Evolutionary conservation across 2,888 invertebrate species (phyloP).

Genomic region (Trissolcus brochymenae): DNA sequence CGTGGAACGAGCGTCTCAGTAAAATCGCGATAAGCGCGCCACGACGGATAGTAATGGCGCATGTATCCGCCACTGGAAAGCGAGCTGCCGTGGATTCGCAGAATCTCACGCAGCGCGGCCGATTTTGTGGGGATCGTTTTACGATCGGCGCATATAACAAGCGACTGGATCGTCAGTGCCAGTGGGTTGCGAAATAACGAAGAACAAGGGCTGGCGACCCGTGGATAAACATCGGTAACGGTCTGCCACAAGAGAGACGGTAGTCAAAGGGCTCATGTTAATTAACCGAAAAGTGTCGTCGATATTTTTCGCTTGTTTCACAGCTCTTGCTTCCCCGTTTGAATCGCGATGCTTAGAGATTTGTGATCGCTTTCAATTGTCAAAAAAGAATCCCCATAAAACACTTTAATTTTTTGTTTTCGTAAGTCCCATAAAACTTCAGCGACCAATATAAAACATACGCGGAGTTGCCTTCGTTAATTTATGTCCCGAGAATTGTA

Average conservation of each 20-base stretch:
- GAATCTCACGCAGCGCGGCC: constrained; percentile 53
- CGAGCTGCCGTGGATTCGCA: constrained; percentile 46
- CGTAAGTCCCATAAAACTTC: constrained; percentile 37
- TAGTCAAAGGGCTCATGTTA: constrained; percentile 71
- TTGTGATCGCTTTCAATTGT: constrained; percentile 27
- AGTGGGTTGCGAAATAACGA: constrained; percentile 66
- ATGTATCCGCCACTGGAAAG: constrained; percentile 56
- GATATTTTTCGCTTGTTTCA: constrained; percentile 21
- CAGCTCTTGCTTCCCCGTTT: constrained; percentile 5
- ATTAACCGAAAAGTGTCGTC: constrained; percentile 70
- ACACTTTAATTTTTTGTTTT: constrained; percentile 47
- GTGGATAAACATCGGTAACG: constrained; percentile 70
- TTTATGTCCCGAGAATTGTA: constrained; percentile 44
- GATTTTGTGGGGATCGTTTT: constrained; percentile 59
- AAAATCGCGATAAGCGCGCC: constrained; percentile 50
- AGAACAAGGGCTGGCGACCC: constrained; percentile 57
- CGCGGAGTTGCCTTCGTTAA: constrained; percentile 26
- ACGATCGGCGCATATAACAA: constrained; percentile 58
- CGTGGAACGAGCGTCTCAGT: constrained; percentile 45
- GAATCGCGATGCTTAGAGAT: constrained; percentile 35
- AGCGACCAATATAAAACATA: constrained; percentile 42
- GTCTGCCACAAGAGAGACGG: constrained; percentile 62
- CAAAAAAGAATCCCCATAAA: constrained; percentile 46
- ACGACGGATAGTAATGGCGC: constrained; percentile 57
- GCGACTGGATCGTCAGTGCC: constrained; percentile 41